phyloP scores from a whole-genome alignment of 2,888 invertebrate species.

The Phasia obesa region DNA sequence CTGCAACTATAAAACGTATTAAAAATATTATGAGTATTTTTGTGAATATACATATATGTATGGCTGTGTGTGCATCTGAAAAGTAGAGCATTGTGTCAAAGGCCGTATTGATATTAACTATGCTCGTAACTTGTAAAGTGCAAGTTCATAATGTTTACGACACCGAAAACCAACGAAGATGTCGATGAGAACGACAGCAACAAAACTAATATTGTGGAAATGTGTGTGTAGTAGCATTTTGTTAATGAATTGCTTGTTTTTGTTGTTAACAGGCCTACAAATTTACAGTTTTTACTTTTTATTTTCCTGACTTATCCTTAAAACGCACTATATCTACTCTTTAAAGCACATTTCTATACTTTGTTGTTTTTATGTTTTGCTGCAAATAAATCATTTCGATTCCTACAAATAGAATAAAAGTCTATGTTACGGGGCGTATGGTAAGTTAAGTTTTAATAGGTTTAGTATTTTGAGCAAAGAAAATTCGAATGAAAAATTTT shows the following conservation, averaged over 20 bases:
- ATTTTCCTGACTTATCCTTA: slow-evolving; percentile 23
- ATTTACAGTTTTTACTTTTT: slow-evolving; percentile 8
- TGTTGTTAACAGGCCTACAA: slow-evolving; percentile 47
- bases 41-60: no score
- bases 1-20: slow-evolving; percentile 13
- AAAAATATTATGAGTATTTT: slow-evolving; percentile 16
- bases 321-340: no score
- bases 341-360: slow-evolving; percentile 17
- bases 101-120: slow-evolving; percentile 60
- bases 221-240: neutral
- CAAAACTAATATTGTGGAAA: neutral
- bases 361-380: neutral
- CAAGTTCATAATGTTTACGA: slow-evolving; percentile 61
- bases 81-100: slow-evolving; percentile 71
- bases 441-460: no score
- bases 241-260: slow-evolving; percentile 12
- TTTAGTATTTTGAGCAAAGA: no score
- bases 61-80: slow-evolving; percentile 8
- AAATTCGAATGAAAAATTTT: no score
- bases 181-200: slow-evolving; percentile 14
- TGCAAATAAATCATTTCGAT: no score
- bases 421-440: no score
- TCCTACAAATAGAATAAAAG: no score
- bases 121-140: slow-evolving; percentile 36
- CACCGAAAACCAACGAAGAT: slow-evolving; percentile 5